These are phyloP conservation scores for Prunella himalayana DNA, from an alignment of 2,113 vertebrate genomes.

Conservation along the genomic window DNA sequence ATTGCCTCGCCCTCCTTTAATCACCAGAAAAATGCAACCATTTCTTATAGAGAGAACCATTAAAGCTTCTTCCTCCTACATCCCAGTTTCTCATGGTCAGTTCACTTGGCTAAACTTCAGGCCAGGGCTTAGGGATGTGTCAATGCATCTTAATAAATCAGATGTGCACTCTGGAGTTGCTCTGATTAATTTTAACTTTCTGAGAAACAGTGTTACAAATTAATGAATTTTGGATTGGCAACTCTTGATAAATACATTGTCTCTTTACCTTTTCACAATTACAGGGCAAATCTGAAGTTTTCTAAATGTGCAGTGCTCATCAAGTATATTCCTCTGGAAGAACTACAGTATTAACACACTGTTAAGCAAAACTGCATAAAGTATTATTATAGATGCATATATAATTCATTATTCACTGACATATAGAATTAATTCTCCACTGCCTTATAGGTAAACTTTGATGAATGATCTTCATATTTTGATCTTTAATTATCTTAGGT, in stretches of 20 bases:
- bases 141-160: neutral
- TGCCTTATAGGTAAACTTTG: neutral
- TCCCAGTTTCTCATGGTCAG: neutral
- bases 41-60: neutral
- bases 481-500: neutral
- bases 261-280: neutral
- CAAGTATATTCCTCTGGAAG: neutral
- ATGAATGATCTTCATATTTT: neutral
- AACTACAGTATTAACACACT: neutral
- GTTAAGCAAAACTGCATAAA: neutral
- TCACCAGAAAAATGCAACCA: rapidly evolving
- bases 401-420: neutral
- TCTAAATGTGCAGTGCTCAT: neutral
- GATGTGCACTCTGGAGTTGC: neutral
- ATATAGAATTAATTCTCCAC: neutral
- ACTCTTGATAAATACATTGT: neutral
- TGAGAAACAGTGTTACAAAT: neutral
- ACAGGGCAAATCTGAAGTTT: neutral
- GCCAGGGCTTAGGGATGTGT: neutral
- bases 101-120: neutral
- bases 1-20: rapidly evolving
- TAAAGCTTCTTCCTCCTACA: neutral
- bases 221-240: neutral
- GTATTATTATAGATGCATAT: neutral
- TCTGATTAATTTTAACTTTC: neutral